These are phyloP conservation scores for Camponotus vicinus DNA, from an alignment of 1,140 invertebrate species.

Conservation along the genomic window DNA sequence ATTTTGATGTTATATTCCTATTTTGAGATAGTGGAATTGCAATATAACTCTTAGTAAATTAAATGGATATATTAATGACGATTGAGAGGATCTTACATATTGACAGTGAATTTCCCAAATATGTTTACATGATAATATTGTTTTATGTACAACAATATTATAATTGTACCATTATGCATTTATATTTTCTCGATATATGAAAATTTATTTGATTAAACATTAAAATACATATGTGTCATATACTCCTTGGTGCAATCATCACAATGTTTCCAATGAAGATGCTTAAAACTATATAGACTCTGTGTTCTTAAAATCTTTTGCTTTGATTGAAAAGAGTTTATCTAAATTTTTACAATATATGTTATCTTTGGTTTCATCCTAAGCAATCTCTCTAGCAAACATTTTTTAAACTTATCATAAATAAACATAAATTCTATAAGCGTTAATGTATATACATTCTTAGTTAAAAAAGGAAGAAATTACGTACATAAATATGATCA, in stretches of 20 bases:
- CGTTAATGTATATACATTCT: slow-evolving; percentile 20
- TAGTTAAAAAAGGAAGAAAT: slow-evolving; percentile 20
- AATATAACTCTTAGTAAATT: not conserved
- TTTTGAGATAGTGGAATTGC: not conserved
- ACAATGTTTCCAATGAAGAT: slow-evolving; percentile 76
- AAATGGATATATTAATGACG: not conserved
- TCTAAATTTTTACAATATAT: slow-evolving; percentile 10
- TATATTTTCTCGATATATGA: slow-evolving; percentile 68
- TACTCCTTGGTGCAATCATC: slow-evolving; percentile 69
- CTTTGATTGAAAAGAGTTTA: slow-evolving; percentile 34
- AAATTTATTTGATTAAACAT: slow-evolving; percentile 79
- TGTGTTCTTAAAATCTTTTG: not conserved
- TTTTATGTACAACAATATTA: slow-evolving; percentile 1
- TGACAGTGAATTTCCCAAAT: not conserved
- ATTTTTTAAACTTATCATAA: slow-evolving; percentile 14
- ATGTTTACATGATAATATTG: slow-evolving; percentile 3
- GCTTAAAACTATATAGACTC: slow-evolving; percentile 69
- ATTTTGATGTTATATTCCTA: too few relatives aligned
- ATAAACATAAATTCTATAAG: slow-evolving; percentile 11
- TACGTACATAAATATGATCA: not conserved
- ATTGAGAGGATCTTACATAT: not conserved
- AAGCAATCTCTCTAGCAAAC: not conserved
- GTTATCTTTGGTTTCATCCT: slow-evolving; percentile 36
- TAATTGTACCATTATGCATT: slow-evolving; percentile 10
- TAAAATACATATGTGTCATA: slow-evolving; percentile 76